phyloP scores from a whole-genome alignment of 1,140 invertebrate species.

The Rhyacophila brunnea region DNA sequence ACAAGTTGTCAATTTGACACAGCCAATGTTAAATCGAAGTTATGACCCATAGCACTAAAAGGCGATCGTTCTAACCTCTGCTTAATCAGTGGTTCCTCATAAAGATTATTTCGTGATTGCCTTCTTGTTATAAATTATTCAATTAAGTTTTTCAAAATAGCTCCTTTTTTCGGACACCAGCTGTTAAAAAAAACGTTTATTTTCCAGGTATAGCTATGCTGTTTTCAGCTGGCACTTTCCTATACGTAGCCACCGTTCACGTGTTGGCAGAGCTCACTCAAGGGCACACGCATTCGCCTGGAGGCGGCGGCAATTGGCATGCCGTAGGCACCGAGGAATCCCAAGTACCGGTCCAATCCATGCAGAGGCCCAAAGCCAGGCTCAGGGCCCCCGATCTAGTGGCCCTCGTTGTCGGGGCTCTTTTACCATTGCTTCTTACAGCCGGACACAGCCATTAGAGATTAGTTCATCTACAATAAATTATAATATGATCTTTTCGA shows the following conservation, averaged over 20 bases:
- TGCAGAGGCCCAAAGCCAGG: constrained; percentile 45
- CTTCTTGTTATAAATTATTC: too few species aligned
- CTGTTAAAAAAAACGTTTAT: too few species aligned
- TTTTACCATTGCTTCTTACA: constrained; percentile 84
- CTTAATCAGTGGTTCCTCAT: too few species aligned
- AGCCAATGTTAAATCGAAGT: too few species aligned
- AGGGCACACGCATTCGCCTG: constrained; percentile 41
- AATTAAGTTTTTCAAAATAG: too few species aligned
- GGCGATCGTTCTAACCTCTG: too few species aligned
- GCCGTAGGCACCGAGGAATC: constrained; percentile 28
- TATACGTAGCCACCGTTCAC: constrained; percentile 98
- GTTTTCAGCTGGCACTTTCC: constrained; percentile 97
- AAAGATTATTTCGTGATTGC: too few species aligned
- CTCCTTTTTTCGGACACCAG: too few species aligned
- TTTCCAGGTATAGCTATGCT: constrained; percentile 90
- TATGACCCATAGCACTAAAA: too few species aligned
- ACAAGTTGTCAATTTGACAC: too few species aligned
- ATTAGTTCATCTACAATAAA: background rate
- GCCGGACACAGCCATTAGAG: constrained; percentile 86
- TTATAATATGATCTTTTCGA: background rate
- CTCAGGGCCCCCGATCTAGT: constrained; percentile 78
- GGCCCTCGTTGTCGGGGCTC: constrained; percentile 78
- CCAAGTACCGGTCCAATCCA: constrained; percentile 11
- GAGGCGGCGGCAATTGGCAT: constrained; percentile 36
- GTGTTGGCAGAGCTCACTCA: constrained; percentile 87